Conservation (phyloP, 2,113 vertebrate species). For the Pituophis catenifer region DNA sequence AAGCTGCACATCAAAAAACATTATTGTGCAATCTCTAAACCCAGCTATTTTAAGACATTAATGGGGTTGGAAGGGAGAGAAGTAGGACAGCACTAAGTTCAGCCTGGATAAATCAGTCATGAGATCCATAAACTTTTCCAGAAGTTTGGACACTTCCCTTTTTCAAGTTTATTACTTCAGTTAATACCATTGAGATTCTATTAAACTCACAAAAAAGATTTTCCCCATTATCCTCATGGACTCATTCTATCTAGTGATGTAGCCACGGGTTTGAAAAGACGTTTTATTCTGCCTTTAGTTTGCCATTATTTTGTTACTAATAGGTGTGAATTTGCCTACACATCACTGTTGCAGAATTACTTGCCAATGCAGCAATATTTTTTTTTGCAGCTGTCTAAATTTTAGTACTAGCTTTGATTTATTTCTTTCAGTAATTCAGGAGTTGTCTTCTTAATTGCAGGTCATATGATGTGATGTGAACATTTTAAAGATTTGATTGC, state of each 20-base stretch:
- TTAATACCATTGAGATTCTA: neutral
- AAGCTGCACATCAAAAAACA: neutral
- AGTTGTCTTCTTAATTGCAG: neutral
- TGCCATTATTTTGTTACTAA: neutral
- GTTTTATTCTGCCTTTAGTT: neutral
- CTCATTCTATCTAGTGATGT: neutral
- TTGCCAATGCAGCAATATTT: neutral
- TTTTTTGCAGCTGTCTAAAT: neutral
- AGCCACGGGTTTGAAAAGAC: neutral
- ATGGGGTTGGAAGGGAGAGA: neutral
- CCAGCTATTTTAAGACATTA: neutral
- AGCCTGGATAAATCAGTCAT: neutral
- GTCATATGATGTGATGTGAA: conserved; percentile 1
- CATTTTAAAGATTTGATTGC: conserved; percentile 12
- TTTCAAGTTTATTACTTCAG: neutral
- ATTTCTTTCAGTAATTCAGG: conserved; percentile 5
- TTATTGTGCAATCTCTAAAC: neutral
- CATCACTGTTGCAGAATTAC: neutral
- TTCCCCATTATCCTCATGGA: neutral
- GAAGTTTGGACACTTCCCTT: neutral
- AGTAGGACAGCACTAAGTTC: neutral
- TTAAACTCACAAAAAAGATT: neutral
- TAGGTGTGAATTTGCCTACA: neutral
- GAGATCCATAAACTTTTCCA: neutral
- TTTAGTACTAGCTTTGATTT: conserved; percentile 6